phyloP scores from a whole-genome alignment of 2,113 vertebrate species.

The Ophthalmolycus amberensis region DNA sequence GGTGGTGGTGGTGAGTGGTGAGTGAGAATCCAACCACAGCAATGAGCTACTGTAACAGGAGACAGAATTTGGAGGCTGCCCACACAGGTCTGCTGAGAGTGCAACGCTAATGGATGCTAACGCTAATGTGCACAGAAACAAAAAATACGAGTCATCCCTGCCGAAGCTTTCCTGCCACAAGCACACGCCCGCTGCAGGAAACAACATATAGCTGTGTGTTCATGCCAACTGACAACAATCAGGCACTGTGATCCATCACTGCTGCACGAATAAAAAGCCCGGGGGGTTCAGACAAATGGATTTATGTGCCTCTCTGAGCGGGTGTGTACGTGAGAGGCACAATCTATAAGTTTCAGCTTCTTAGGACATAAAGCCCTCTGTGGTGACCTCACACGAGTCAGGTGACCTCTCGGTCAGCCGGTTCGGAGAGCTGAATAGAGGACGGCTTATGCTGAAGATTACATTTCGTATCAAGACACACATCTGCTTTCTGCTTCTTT shows the following conservation, averaged over 20 bases:
- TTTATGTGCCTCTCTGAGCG: slow-evolving; percentile 43
- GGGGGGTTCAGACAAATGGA: slow-evolving; percentile 38
- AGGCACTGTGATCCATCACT: slow-evolving; percentile 38
- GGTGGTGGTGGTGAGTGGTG: neutral
- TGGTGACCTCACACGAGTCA: slow-evolving; percentile 24
- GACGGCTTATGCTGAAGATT: slow-evolving; percentile 29
- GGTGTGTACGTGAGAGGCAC: slow-evolving; percentile 13
- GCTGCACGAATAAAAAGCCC: neutral
- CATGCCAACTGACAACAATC: slow-evolving; percentile 54
- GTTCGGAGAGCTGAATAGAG: slow-evolving; percentile 1
- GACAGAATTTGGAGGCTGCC: slow-evolving; percentile 36
- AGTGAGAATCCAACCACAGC: slow-evolving; percentile 34
- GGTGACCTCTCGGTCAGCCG: slow-evolving; percentile 41
- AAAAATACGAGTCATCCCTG: slow-evolving; percentile 20
- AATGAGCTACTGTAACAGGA: neutral
- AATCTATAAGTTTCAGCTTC: slow-evolving; percentile 37
- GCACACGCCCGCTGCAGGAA: neutral
- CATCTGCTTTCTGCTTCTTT: slow-evolving; percentile 28
- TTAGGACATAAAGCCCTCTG: slow-evolving; percentile 40
- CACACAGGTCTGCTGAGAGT: slow-evolving; percentile 44
- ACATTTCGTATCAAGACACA: slow-evolving; percentile 32
- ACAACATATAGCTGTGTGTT: slow-evolving; percentile 41
- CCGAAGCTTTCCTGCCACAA: slow-evolving; percentile 16
- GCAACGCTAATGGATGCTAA: slow-evolving; percentile 39
- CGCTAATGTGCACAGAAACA: slow-evolving; percentile 25